Percentiles rank a stretch among this genome's conserved stretches.
phyloP scores from a whole-genome alignment of 2,113 vertebrate species.

The Gavialis gangeticus region DNA sequence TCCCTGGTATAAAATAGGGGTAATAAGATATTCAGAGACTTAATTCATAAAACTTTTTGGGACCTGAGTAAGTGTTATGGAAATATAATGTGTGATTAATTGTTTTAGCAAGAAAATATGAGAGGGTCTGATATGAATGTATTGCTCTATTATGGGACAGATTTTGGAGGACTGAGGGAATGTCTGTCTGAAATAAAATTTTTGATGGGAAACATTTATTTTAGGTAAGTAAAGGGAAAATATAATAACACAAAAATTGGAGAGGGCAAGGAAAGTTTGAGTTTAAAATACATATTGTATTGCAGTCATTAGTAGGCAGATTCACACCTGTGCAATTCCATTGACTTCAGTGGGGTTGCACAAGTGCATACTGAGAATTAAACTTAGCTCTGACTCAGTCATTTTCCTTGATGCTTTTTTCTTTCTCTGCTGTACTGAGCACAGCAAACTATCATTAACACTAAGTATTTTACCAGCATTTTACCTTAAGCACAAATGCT shows the following conservation, averaged over 20 bases:
- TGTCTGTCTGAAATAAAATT: slow-evolving; percentile 40
- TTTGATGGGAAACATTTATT: background rate
- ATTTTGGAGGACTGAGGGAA: background rate
- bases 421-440: background rate
- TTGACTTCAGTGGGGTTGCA: fast-evolving
- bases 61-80: fast-evolving
- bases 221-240: slow-evolving; percentile 12
- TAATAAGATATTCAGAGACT: background rate
- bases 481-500: background rate
- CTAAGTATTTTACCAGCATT: fast-evolving
- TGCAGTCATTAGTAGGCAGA: background rate
- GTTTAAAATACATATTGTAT: background rate
- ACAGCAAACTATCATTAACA: fast-evolving
- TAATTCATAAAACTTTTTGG: background rate
- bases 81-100: fast-evolving
- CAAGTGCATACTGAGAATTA: background rate
- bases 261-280: background rate
- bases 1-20: background rate
- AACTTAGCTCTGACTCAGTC: background rate
- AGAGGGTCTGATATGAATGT: background rate
- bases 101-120: background rate
- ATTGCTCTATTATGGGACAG: background rate
- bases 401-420: background rate
- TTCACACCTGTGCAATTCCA: background rate
- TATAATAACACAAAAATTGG: background rate